These are phyloP conservation scores for Drosophila cognata DNA, from an alignment of 2,888 invertebrate genomes.

Conservation along the genomic window DNA sequence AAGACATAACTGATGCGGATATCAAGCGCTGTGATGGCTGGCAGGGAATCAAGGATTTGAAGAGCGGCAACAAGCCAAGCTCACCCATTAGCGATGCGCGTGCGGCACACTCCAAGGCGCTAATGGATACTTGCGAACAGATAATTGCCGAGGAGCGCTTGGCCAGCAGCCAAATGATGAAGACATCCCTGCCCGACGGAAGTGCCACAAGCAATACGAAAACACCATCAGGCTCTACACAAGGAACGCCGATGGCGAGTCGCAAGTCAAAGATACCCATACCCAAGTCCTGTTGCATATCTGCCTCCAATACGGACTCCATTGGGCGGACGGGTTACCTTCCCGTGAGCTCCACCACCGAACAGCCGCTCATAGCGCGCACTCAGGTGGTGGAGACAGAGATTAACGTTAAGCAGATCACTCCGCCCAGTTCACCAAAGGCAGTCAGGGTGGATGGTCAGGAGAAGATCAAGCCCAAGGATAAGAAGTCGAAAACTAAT, in stretches of 20 bases:
- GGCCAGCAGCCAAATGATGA: conserved; percentile 74
- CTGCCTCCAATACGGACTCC: conserved; percentile 73
- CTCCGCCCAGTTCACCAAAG: conserved; percentile 76
- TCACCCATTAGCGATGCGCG: conserved; percentile 71
- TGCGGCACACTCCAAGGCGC: conserved; percentile 79
- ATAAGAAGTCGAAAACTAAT: conserved; percentile 82
- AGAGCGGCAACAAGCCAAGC: conserved; percentile 49
- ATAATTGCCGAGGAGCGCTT: conserved; percentile 81
- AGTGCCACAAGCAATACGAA: neutral
- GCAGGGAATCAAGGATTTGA: conserved; percentile 21
- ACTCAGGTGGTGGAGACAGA: conserved; percentile 83
- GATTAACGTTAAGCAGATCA: conserved; percentile 82
- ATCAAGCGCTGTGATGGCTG: conserved; percentile 57
- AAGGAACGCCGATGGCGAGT: conserved; percentile 63
- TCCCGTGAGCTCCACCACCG: conserved; percentile 34
- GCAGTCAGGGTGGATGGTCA: neutral
- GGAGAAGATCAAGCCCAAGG: conserved; percentile 45
- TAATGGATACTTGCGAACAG: conserved; percentile 81
- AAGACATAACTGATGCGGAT: conserved; percentile 66
- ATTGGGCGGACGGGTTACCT: conserved; percentile 69
- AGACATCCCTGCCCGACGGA: conserved; percentile 59
- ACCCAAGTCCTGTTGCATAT: conserved; percentile 71
- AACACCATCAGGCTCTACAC: conserved; percentile 34
- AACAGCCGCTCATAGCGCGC: conserved; percentile 79
- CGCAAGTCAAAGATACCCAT: conserved; percentile 79